A percentile compares a stretch with the other conserved stretches of the same genome.
phyloP scores from a whole-genome alignment of 2,888 invertebrate species.

The Palloptera scutellata region DNA sequence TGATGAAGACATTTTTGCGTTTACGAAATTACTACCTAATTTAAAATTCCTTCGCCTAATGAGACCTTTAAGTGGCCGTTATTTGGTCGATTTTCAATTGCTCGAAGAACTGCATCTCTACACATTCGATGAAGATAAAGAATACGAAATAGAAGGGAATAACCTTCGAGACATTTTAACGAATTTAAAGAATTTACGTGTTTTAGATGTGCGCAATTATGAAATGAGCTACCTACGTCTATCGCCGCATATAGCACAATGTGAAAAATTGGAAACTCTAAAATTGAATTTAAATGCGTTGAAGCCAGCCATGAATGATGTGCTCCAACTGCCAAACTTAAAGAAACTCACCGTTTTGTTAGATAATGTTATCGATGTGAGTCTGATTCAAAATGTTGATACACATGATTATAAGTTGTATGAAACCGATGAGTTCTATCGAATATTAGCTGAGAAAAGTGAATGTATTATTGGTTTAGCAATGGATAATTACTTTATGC shows the following conservation, averaged over 20 bases:
- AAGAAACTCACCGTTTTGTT: conserved; percentile 50
- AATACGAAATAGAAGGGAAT: conserved; percentile 49
- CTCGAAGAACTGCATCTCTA: conserved; percentile 53
- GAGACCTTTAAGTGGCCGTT: conserved; percentile 50
- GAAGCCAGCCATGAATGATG: conserved; percentile 47
- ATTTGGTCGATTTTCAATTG: conserved; percentile 46
- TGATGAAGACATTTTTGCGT: conserved; percentile 41
- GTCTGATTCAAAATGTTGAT: conserved; percentile 46
- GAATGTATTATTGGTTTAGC: conserved; percentile 48
- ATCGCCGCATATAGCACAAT: conserved; percentile 45
- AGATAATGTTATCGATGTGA: conserved; percentile 45
- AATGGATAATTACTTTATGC: conserved; percentile 55
- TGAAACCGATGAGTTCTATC: conserved; percentile 52
- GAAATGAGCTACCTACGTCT: conserved; percentile 51
- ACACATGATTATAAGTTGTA: conserved; percentile 53
- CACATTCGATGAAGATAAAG: conserved; percentile 48
- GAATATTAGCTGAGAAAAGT: conserved; percentile 49
- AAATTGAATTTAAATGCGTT: conserved; percentile 53
- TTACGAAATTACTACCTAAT: conserved; percentile 51
- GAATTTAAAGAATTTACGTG: conserved; percentile 44
- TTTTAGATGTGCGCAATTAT: conserved; percentile 52
- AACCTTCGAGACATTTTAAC: conserved; percentile 51
- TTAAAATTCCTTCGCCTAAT: conserved; percentile 47
- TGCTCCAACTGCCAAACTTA: conserved; percentile 49
- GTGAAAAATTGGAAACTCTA: conserved; percentile 46